phyloP scores from a whole-genome alignment of 2,113 vertebrate species.

The Oxyruncus cristatus region DNA sequence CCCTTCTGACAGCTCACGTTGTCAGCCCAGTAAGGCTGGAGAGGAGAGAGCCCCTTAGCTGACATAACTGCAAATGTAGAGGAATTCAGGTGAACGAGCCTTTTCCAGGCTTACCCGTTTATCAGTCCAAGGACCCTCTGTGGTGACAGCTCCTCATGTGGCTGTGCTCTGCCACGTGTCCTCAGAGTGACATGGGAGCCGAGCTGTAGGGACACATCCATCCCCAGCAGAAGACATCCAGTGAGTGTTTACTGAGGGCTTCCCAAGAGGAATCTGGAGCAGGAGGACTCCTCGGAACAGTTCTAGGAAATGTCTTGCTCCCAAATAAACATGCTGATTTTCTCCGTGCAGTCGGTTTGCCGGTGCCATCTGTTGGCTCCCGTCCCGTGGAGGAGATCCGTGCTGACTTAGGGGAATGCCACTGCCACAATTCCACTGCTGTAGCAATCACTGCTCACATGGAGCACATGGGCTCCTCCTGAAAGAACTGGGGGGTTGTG shows the following conservation, averaged over 20 bases:
- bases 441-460: background rate
- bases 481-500: background rate
- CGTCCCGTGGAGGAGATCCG: background rate
- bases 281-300: background rate
- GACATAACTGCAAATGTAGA: rapidly evolving
- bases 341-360: background rate
- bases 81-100: rapidly evolving
- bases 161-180: rapidly evolving
- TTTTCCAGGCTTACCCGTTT: rapidly evolving
- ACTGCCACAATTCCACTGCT: background rate
- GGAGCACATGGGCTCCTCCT: rapidly evolving
- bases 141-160: rapidly evolving
- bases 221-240: background rate
- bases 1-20: background rate
- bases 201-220: rapidly evolving
- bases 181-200: rapidly evolving
- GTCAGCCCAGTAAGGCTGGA: too few species aligned
- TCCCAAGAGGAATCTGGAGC: background rate
- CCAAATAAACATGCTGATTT: background rate
- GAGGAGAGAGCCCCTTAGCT: background rate
- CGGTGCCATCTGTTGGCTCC: conserved; percentile 41
- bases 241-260: background rate
- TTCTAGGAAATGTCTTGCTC: conserved; percentile 18
- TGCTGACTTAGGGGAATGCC: background rate
- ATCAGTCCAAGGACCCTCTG: rapidly evolving